These are phyloP conservation scores for Camponotus floridanus DNA, from an alignment of 1,140 invertebrate species.

Conservation along the genomic window DNA sequence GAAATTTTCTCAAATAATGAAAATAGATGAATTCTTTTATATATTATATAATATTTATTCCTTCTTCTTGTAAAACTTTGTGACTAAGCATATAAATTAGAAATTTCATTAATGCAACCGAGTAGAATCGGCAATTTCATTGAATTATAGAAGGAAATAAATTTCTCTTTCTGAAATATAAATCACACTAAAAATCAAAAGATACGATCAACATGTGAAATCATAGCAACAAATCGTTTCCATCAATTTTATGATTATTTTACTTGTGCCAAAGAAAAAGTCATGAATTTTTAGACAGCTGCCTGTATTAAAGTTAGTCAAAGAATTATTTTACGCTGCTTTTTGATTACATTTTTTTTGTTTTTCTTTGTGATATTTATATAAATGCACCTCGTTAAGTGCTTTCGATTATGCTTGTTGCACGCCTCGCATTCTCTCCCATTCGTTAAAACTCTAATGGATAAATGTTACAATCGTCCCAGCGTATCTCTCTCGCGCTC, in stretches of 20 bases:
- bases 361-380: neutral
- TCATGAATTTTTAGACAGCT: neutral
- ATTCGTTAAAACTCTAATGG: constrained; percentile 70
- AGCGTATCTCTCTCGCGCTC: constrained; percentile 67
- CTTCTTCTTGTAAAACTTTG: neutral
- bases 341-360: neutral
- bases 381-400: constrained; percentile 30
- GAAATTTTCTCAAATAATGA: neutral
- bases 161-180: constrained; percentile 29
- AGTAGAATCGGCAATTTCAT: neutral
- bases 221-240: neutral
- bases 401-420: constrained; percentile 58
- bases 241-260: neutral
- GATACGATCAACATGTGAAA: neutral
- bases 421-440: constrained; percentile 73
- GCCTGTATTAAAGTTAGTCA: neutral
- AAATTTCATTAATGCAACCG: constrained; percentile 29
- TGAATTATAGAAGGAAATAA: constrained; percentile 8
- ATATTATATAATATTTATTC: neutral
- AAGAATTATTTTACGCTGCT: neutral
- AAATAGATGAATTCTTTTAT: neutral
- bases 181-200: neutral
- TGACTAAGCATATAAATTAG: constrained; percentile 45
- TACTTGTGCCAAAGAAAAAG: neutral
- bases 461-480: constrained; percentile 82